Evolutionary conservation across 2,113 vertebrate species (phyloP).

Genomic region (Tupaia chinensis): DNA sequence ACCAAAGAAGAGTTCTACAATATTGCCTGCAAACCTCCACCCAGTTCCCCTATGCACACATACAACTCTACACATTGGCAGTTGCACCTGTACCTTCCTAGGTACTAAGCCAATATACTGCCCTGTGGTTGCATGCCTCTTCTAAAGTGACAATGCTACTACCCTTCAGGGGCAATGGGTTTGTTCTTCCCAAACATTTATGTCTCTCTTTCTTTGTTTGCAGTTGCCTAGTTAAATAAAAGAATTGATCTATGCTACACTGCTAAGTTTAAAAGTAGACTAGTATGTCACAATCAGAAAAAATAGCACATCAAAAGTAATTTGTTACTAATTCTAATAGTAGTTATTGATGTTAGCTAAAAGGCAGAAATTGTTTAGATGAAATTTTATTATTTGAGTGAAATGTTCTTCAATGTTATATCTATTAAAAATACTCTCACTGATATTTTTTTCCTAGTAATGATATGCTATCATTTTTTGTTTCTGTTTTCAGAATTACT

Average conservation of each 20-base stretch:
- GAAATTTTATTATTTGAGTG: conserved; percentile 11
- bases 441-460: no score
- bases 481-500: no score
- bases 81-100: neutral
- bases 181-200: neutral
- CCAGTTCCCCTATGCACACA: neutral
- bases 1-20: neutral
- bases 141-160: neutral
- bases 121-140: neutral
- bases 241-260: neutral
- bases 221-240: neutral
- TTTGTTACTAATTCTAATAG: neutral
- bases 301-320: neutral
- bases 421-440: neutral
- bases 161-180: neutral
- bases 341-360: neutral
- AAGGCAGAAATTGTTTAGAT: conserved; percentile 7
- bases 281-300: neutral
- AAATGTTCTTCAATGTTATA: neutral
- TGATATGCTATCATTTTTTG: no score
- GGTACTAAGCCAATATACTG: neutral
- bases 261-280: neutral
- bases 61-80: neutral
- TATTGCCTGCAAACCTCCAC: neutral
- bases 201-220: neutral